These are phyloP conservation scores for Sepiola atlantica DNA, from an alignment of 2,888 invertebrate genomes.

Conservation along the genomic window DNA sequence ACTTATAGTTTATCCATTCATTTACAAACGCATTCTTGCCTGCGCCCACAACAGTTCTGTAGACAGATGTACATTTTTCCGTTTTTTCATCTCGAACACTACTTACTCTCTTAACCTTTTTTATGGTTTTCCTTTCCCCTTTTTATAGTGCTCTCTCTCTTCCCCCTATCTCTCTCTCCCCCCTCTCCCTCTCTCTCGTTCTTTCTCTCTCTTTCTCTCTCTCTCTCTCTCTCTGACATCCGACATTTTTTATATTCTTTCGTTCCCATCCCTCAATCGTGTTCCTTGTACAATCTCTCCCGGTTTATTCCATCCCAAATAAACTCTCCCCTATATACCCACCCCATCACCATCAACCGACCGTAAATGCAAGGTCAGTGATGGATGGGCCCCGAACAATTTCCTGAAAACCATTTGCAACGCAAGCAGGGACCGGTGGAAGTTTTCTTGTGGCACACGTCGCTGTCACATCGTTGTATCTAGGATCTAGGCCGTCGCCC, in stretches of 20 bases:
- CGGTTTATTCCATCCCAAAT: not conserved
- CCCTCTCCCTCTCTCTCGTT: not conserved
- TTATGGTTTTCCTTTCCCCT: too few relatives aligned
- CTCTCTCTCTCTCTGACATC: not conserved
- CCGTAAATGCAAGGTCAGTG: not conserved
- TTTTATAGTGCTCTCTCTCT: not conserved
- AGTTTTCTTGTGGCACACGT: conserved; percentile 32
- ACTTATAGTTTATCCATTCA: too few relatives aligned
- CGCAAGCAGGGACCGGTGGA: not conserved
- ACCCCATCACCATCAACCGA: not conserved
- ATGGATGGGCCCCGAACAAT: conserved; percentile 20
- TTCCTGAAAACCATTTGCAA: not conserved
- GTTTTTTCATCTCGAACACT: too few relatives aligned
- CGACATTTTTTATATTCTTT: not conserved
- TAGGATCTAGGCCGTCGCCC: not conserved
- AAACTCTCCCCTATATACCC: not conserved
- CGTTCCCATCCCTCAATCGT: not conserved
- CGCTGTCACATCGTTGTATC: not conserved
- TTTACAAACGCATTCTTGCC: too few relatives aligned
- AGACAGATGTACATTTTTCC: too few relatives aligned
- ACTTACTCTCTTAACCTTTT: too few relatives aligned
- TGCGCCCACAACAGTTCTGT: too few relatives aligned
- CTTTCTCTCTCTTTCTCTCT: not conserved
- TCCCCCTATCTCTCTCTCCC: not conserved
- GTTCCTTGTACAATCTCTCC: not conserved